Evolutionary conservation across 1,140 invertebrate species (phyloP).

Genomic region (Drosophila watanabei): DNA sequence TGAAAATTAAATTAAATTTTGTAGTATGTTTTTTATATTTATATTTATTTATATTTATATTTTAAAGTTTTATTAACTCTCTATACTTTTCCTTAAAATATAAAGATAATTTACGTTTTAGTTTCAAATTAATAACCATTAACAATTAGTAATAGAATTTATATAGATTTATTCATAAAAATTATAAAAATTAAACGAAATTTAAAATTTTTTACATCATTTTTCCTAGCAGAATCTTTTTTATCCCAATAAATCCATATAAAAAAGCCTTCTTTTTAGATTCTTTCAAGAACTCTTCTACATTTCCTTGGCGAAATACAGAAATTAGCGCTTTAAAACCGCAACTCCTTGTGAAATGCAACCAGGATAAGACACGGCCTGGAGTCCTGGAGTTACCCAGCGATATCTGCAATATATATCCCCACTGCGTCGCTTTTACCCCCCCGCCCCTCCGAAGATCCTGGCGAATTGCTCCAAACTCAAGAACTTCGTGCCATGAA

Average conservation of each 20-base stretch:
- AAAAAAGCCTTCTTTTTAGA: neutral
- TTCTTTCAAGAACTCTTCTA: neutral
- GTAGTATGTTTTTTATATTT: too few species aligned
- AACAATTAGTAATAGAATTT: too few species aligned
- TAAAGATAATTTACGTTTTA: too few species aligned
- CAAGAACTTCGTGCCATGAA: slow-evolving; percentile 31
- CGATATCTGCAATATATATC: slow-evolving; percentile 44
- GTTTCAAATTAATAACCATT: too few species aligned
- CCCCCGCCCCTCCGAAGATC: slow-evolving; percentile 21
- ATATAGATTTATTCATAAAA: too few species aligned
- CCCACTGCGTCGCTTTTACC: slow-evolving; percentile 13
- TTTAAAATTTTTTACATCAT: too few species aligned
- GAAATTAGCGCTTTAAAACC: slow-evolving; percentile 7
- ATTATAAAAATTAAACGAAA: too few species aligned
- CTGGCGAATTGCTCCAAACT: slow-evolving; percentile 22
- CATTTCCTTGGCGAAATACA: neutral
- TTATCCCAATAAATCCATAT: neutral
- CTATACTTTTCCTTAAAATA: too few species aligned
- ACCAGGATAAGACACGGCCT: slow-evolving; percentile 4
- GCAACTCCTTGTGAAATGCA: slow-evolving; percentile 6
- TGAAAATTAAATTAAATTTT: too few species aligned
- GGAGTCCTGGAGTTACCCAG: neutral
- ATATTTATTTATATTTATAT: too few species aligned
- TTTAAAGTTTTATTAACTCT: too few species aligned
- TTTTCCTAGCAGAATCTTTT: too few species aligned